Base-by-base conservation (phyloP, 2,888 invertebrate species). In the Caenorhabditis plicata region DNA sequence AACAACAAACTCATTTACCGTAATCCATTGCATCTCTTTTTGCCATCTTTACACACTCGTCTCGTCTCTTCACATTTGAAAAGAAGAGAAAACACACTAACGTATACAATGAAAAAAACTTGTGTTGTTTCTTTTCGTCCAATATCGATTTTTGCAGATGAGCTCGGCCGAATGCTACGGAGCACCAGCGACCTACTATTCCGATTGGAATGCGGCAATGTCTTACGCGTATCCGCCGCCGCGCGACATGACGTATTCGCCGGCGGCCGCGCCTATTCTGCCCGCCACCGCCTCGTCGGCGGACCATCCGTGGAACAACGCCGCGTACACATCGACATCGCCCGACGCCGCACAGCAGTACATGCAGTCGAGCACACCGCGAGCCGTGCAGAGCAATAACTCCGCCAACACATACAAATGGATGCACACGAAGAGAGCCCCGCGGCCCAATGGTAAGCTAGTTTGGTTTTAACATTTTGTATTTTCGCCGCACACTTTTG, bases 381-480 rank as follows among this genome's bases (percentile, higher is more conserved):
- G 40, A 31, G 32, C 50, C 29, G 39, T 48, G 46, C 15, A 29
- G 50, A 47, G n/a, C 49, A 25, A 38, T 61, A 47, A 32, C 20
- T 36, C 56, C 27, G 57, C 44, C n/a, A 60, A 51, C 27, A 55
- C 71, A n/a, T 78, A 75, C 63, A 77, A 77, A 55, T 78, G 78
- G 78, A 78, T 78, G 78, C 74, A 78, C 36, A 75, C 75, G n/a
- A 78, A 78, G 45, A 39, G 78, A 43, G 55, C 70, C 17, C 64
- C 64, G 19, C 70, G 74, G 51, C 65, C 71, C 17, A 55, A 66
- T 23, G 71, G 76, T 77, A 15, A 58, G 72, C 52, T 3, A 20
- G 20, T 35, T 46, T 32, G 23, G 13, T 5, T 36, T 33, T 17
- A 33, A 17, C 7, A 33, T 33, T 19, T 32, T 17, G 17, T 27